phyloP scores from a whole-genome alignment of 1,140 invertebrate genomes.

The Condylostylus longicornis region DNA sequence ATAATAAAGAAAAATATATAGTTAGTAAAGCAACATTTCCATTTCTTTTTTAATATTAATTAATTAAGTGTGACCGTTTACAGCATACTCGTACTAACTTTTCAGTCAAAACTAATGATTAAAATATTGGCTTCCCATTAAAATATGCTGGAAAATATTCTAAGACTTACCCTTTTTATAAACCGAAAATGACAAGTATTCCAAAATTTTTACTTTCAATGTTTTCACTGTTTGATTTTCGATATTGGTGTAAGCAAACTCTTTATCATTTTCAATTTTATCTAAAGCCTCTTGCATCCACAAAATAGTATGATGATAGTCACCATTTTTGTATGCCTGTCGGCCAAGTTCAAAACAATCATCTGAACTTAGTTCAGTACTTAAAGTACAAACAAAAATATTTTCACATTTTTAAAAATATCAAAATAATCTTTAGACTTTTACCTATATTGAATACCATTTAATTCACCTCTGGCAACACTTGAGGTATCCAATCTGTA shows the following conservation, averaged over 20 bases:
- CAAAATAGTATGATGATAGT: background rate
- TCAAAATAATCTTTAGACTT: background rate
- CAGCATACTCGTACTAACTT: no score
- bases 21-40: no score
- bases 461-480: background rate
- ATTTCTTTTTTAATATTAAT: no score
- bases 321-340: background rate
- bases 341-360: background rate
- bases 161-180: background rate
- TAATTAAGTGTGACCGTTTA: no score
- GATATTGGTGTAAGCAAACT: no score
- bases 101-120: no score
- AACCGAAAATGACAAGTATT: background rate
- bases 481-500: background rate
- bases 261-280: background rate
- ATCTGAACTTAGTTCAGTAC: background rate
- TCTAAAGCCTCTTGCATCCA: background rate
- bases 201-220: background rate
- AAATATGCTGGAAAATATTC: no score
- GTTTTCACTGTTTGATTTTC: no score
- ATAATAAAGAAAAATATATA: no score
- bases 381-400: no score
- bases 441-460: background rate
- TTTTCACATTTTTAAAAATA: background rate
- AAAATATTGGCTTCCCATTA: no score